Conservation (phyloP, 2,888 invertebrate genomes). For the Leptinotarsa rubiginosa region DNA sequence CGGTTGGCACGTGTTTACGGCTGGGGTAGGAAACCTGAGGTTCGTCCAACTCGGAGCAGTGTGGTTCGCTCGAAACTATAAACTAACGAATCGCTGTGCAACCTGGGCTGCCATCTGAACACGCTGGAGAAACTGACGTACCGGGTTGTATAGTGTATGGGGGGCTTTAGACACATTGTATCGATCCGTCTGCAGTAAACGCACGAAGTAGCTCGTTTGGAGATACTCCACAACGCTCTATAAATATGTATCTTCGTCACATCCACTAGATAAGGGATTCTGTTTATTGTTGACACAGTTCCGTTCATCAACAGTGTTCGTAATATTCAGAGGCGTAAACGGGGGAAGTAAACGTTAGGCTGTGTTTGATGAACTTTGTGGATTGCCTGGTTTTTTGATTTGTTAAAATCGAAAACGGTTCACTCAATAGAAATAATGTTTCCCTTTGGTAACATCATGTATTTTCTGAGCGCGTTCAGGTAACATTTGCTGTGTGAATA, state of each 20-base stretch:
- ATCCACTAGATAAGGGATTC: constrained; percentile 20
- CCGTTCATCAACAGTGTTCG: neutral
- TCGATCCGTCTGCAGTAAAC: constrained; percentile 35
- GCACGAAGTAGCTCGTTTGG: constrained; percentile 25
- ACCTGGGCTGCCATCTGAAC: neutral
- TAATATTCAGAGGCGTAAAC: neutral
- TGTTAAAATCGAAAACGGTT: too few relatives aligned
- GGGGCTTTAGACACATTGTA: constrained; percentile 31
- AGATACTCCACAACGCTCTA: constrained; percentile 26
- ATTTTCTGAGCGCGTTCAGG: too few relatives aligned
- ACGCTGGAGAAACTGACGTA: too few relatives aligned
- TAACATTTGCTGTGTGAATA: too few relatives aligned
- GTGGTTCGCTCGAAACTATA: too few relatives aligned
- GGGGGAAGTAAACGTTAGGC: neutral
- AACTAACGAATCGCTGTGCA: neutral
- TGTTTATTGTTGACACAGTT: constrained; percentile 27
- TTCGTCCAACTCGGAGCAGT: too few relatives aligned
- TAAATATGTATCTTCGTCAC: constrained; percentile 28
- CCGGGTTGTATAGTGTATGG: neutral
- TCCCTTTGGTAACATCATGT: neutral
- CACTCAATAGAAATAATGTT: neutral
- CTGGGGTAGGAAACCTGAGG: too few relatives aligned
- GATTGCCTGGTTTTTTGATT: neutral
- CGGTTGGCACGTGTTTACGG: too few relatives aligned
- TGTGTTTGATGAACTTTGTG: neutral